These are phyloP conservation scores for Microcebus lehilahytsara DNA, from an alignment of 2,113 vertebrate species.

Conservation along the genomic window DNA sequence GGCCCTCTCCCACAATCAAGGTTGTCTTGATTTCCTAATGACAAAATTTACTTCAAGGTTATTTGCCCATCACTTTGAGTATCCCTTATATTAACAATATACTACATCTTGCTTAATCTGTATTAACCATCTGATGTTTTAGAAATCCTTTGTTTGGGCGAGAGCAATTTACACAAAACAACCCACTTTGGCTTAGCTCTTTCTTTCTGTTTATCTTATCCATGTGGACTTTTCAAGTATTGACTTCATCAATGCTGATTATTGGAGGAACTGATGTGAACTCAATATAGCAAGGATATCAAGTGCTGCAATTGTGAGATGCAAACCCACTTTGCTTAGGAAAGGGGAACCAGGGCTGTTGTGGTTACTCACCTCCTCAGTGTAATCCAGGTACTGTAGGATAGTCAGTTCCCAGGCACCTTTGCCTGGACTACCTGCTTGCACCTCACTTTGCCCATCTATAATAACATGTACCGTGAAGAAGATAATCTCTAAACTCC, in stretches of 20 bases:
- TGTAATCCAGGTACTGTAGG: neutral
- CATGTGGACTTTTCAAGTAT: neutral
- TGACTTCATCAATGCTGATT: neutral
- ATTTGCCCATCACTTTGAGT: conserved; percentile 11
- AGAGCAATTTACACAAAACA: neutral
- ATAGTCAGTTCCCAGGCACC: no score
- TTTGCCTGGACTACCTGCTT: neutral
- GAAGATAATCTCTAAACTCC: neutral
- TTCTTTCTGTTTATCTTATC: neutral
- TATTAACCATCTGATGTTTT: neutral
- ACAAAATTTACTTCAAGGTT: conserved; percentile 43
- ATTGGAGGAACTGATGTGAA: neutral
- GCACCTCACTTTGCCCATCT: neutral
- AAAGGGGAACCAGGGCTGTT: neutral
- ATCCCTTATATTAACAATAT: neutral
- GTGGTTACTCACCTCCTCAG: neutral
- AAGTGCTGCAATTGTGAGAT: neutral
- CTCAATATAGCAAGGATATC: neutral
- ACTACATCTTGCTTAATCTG: neutral
- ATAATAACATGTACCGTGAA: neutral
- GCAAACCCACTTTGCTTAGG: neutral
- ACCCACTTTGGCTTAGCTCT: neutral
- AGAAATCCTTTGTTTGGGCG: neutral
- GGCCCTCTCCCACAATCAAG: neutral
- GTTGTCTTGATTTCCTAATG: conserved; percentile 24